Evolutionary conservation across 2,797 vertebrate species (phyloP).

Genomic region (Tenualosa thibaudeaui): DNA sequence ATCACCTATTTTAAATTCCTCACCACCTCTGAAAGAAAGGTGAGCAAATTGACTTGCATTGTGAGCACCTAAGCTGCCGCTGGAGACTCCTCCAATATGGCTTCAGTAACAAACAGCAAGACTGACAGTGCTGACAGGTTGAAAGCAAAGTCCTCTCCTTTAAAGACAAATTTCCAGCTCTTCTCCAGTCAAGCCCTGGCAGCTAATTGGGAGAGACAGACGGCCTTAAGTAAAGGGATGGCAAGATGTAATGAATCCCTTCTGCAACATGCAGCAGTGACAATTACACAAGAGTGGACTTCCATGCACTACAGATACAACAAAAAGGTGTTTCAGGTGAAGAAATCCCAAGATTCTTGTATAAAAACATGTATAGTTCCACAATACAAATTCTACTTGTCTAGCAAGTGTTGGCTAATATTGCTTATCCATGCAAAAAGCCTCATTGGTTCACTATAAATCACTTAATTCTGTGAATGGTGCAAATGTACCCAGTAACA

Average conservation of each 20-base stretch:
- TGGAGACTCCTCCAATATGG: slow-evolving; percentile 44
- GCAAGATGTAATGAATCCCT: slow-evolving; percentile 1
- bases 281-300: not conserved
- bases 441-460: slow-evolving; percentile 50
- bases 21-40: slow-evolving; percentile 50
- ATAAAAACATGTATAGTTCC: not conserved
- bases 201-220: slow-evolving; percentile 45
- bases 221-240: slow-evolving; percentile 31
- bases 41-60: slow-evolving; percentile 63
- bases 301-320: not conserved
- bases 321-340: slow-evolving; percentile 22
- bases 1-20: not conserved
- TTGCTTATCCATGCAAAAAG: slow-evolving; percentile 34
- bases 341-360: not conserved
- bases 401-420: slow-evolving; percentile 28
- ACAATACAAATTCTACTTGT: not conserved
- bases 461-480: slow-evolving; percentile 42
- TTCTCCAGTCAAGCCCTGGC: slow-evolving; percentile 32
- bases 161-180: slow-evolving; percentile 39
- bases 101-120: slow-evolving; percentile 30
- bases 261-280: slow-evolving; percentile 27
- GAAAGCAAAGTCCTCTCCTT: slow-evolving; percentile 41
- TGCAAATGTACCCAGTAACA: slow-evolving; percentile 36
- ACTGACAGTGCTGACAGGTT: slow-evolving; percentile 23
- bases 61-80: not conserved